Evolutionary conservation across 2,888 invertebrate species (phyloP).

Genomic region (Amphimallon solstitiale): DNA sequence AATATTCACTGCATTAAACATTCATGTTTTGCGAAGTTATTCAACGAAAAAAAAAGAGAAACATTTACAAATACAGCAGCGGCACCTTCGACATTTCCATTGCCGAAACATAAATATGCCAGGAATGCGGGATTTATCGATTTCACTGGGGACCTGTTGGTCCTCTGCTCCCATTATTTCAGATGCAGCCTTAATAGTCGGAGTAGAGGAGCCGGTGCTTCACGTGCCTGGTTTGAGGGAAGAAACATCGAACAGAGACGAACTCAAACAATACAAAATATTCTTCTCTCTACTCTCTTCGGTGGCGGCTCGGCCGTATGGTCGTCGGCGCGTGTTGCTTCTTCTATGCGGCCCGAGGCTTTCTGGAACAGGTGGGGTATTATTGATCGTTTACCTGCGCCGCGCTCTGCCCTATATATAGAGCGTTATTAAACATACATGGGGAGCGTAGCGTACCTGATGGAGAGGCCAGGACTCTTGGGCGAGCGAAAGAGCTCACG

Average conservation of each 20-base stretch:
- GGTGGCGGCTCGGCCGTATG: not conserved
- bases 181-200: conserved; percentile 27
- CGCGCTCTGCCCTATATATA: conserved; percentile 37
- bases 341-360: conserved; percentile 16
- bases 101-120: not conserved
- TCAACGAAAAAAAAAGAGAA: not conserved
- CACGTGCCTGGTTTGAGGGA: not conserved
- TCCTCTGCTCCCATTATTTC: conserved; percentile 25
- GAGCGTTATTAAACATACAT: conserved; percentile 40
- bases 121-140: conserved; percentile 25
- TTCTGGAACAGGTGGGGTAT: conserved; percentile 34
- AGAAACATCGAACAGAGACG: not conserved
- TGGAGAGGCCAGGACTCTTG: conserved; percentile 27
- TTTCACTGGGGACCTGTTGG: conserved; percentile 30
- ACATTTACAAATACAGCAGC: not conserved
- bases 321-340: conserved; percentile 1
- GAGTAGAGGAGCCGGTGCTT: conserved; percentile 7
- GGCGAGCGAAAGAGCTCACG: not conserved
- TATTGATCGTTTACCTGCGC: conserved; percentile 39
- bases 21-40: not conserved
- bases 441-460: conserved; percentile 19
- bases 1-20: not conserved
- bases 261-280: not conserved
- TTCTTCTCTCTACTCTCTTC: too few species aligned
- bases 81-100: not conserved